phyloP scores from a whole-genome alignment of 2,797 vertebrate species.

The Urosaurus nigricauda region DNA sequence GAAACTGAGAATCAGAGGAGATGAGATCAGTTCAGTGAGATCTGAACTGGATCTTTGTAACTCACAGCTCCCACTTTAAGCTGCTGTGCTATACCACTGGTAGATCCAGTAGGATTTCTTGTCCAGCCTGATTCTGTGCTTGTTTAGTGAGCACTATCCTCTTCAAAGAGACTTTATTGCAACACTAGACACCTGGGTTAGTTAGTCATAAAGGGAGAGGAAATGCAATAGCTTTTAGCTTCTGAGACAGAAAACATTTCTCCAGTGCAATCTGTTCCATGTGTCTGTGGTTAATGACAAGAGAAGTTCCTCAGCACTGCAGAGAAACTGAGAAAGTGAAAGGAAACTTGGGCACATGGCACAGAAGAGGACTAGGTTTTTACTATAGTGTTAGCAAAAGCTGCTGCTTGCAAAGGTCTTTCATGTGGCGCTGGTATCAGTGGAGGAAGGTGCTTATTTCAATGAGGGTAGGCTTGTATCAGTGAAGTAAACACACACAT shows the following conservation, averaged over 20 bases:
- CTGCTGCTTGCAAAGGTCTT: not conserved
- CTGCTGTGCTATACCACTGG: not conserved
- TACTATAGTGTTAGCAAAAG: not conserved
- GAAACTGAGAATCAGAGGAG: not conserved
- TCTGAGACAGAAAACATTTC: too few species aligned
- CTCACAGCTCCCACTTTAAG: not conserved
- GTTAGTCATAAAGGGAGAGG: not conserved
- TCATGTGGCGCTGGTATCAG: not conserved
- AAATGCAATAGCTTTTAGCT: not conserved
- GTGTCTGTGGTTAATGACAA: not conserved
- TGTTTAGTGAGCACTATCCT: not conserved
- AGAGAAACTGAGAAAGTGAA: not conserved
- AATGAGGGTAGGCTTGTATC: too few species aligned
- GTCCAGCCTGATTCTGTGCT: not conserved
- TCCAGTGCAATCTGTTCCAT: not conserved
- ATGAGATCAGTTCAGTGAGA: not conserved
- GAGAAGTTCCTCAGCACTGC: not conserved
- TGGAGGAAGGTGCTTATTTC: too few species aligned
- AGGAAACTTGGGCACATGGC: not conserved
- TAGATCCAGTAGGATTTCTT: not conserved
- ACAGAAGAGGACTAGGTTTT: not conserved
- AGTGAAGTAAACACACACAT: too few species aligned
- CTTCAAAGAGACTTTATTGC: not conserved
- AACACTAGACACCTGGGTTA: not conserved
- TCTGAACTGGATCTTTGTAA: not conserved